phyloP scores from a whole-genome alignment of 2,888 invertebrate species.

The Drosophila robusta region DNA sequence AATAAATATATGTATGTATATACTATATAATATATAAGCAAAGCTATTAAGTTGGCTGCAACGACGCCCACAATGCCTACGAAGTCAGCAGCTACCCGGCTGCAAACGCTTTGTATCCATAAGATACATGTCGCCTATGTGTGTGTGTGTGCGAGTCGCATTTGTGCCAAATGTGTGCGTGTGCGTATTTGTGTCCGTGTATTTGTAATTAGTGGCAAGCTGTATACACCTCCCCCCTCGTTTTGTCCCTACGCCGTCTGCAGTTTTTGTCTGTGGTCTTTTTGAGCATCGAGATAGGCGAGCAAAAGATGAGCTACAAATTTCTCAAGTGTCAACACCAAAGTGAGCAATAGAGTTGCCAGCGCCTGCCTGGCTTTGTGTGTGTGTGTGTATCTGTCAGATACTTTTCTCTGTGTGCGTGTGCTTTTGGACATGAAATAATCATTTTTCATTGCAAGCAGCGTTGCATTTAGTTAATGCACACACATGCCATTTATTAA shows the following conservation, averaged over 20 bases:
- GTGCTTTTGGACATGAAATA: slow-evolving; percentile 68
- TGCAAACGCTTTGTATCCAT: slow-evolving; percentile 22
- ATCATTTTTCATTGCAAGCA: slow-evolving; percentile 65
- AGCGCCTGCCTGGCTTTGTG: slow-evolving; percentile 1
- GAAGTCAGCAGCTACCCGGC: slow-evolving; percentile 27
- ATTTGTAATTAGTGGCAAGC: slow-evolving; percentile 71
- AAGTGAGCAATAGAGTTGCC: slow-evolving; percentile 46
- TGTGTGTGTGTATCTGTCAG: slow-evolving; percentile 44
- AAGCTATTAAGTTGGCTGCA: slow-evolving; percentile 19
- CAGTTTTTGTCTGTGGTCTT: slow-evolving; percentile 66
- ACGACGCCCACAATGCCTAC: slow-evolving; percentile 27
- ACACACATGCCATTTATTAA: slow-evolving; percentile 69
- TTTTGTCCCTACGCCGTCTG: slow-evolving; percentile 21
- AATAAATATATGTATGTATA: slow-evolving; percentile 54
- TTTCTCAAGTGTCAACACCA: slow-evolving; percentile 85
- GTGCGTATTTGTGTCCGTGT: slow-evolving; percentile 26
- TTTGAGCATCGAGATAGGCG: slow-evolving; percentile 71
- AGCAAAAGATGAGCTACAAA: slow-evolving; percentile 84
- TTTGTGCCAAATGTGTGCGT: slow-evolving; percentile 35
- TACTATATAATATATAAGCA: slow-evolving; percentile 9
- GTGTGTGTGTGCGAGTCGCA: slow-evolving; percentile 23
- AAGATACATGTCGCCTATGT: slow-evolving; percentile 59
- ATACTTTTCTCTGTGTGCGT: slow-evolving; percentile 36
- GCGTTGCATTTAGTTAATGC: slow-evolving; percentile 74
- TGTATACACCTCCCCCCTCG: slow-evolving; percentile 9